Evolutionary conservation across 2,113 vertebrate genomes (phyloP).

Genomic region (Rhinichthys klamathensis): DNA sequence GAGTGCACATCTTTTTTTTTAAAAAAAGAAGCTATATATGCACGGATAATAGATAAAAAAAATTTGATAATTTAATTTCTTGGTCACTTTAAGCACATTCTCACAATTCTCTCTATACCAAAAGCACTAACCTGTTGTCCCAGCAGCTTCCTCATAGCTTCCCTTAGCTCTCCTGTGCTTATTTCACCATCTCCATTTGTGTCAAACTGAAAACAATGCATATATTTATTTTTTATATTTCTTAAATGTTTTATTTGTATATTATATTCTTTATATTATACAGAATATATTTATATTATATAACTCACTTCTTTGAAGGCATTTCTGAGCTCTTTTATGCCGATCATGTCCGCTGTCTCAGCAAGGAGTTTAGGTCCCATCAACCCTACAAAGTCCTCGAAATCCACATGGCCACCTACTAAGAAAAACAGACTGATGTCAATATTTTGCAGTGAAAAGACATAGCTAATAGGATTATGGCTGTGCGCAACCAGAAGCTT

Average conservation of each 20-base stretch:
- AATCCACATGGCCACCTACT: conserved; percentile 98
- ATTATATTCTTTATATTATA: neutral
- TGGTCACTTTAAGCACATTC: neutral
- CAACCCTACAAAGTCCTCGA: conserved; percentile 97
- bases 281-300: too few species aligned
- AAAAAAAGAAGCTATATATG: too few species aligned
- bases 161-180: conserved; percentile 90
- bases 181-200: conserved; percentile 96
- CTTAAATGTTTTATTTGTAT: too few species aligned
- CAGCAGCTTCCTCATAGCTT: conserved; percentile 95
- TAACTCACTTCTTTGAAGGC: conserved; percentile 93
- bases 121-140: conserved; percentile 80
- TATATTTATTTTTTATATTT: neutral
- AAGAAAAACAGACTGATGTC: conserved; percentile 54
- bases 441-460: conserved; percentile 31
- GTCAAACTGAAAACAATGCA: conserved; percentile 82
- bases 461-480: neutral
- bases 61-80: too few species aligned
- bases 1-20: too few species aligned
- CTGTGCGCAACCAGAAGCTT: conserved; percentile 65
- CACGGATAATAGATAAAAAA: too few species aligned
- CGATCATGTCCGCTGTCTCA: conserved; percentile 99
- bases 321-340: conserved; percentile 94
- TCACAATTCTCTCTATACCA: neutral
- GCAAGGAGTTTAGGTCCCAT: conserved; percentile 98